phyloP scores from a whole-genome alignment of 2,888 invertebrate genomes.

The Tetragonula carbonaria region DNA sequence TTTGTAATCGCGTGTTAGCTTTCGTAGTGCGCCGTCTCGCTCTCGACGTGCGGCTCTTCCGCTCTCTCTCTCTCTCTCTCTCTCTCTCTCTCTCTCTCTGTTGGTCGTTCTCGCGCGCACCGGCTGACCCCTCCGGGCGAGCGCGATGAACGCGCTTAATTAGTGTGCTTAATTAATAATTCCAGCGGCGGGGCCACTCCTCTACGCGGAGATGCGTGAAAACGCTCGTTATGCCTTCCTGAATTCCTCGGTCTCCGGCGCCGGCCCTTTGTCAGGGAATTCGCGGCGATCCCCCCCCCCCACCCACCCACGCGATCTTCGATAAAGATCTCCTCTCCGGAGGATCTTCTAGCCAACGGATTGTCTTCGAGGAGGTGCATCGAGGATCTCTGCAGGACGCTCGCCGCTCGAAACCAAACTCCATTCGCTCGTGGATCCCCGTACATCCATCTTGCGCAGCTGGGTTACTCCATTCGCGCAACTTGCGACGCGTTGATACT shows the following conservation, averaged over 20 bases:
- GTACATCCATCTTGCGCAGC: background rate
- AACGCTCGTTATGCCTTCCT: constrained; percentile 64
- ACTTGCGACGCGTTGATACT: background rate
- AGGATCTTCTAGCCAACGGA: background rate
- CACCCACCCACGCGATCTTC: constrained; percentile 5
- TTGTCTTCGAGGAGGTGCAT: background rate
- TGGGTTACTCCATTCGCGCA: background rate
- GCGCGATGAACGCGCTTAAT: constrained; percentile 72
- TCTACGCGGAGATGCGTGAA: constrained; percentile 65
- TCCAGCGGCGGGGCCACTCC: constrained; percentile 64
- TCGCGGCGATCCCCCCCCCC: constrained; percentile 21
- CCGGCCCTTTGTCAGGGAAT: constrained; percentile 43
- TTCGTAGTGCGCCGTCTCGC: constrained; percentile 51
- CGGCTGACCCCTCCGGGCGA: constrained; percentile 68
- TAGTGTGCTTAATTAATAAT: constrained; percentile 74
- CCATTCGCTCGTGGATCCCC: background rate
- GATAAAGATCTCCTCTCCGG: constrained; percentile 2
- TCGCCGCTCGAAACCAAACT: background rate
- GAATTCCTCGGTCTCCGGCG: constrained; percentile 56
- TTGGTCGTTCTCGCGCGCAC: constrained; percentile 27
- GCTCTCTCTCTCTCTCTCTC: background rate
- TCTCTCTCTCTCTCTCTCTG: constrained; percentile 1
- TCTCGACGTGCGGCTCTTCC: background rate
- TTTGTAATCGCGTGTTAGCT: constrained; percentile 68
- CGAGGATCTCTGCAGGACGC: background rate